These are phyloP conservation scores for Ferdinandea cuprea DNA, from an alignment of 2,888 invertebrate species.

Conservation along the genomic window DNA sequence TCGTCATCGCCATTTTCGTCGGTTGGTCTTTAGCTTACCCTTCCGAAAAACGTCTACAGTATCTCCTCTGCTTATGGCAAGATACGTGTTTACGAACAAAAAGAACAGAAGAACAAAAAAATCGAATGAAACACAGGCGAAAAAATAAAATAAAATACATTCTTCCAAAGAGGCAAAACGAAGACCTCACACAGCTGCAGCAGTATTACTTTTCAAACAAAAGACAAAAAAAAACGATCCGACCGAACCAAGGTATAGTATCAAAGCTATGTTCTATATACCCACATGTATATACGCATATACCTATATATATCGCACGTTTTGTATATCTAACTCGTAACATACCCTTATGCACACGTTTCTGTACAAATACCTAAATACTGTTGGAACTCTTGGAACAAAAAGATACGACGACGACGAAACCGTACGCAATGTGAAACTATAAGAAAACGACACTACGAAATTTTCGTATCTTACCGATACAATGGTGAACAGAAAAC, in stretches of 20 bases:
- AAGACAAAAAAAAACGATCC: constrained; percentile 62
- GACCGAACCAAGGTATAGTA: constrained; percentile 49
- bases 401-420: constrained; percentile 35
- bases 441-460: constrained; percentile 65
- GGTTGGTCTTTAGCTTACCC: constrained; percentile 49
- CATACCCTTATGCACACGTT: constrained; percentile 61
- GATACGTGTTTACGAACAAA: constrained; percentile 70
- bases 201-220: constrained; percentile 73
- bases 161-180: constrained; percentile 57
- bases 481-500: neutral
- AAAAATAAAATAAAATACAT: constrained; percentile 13
- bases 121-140: constrained; percentile 9
- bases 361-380: constrained; percentile 26
- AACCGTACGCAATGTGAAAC: constrained; percentile 68
- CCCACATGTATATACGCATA: constrained; percentile 7
- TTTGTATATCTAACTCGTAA: constrained; percentile 66
- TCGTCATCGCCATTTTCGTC: constrained; percentile 33
- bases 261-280: constrained; percentile 16
- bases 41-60: constrained; percentile 47
- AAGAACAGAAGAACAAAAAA: constrained; percentile 53
- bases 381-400: constrained; percentile 23
- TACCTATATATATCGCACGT: constrained; percentile 29
- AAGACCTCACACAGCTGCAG: constrained; percentile 74
- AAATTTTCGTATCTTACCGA: constrained; percentile 59
- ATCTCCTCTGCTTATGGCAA: constrained; percentile 25